Evolutionary conservation across 2,113 vertebrate species (phyloP).

Genomic region (Sebastes fasciatus): DNA sequence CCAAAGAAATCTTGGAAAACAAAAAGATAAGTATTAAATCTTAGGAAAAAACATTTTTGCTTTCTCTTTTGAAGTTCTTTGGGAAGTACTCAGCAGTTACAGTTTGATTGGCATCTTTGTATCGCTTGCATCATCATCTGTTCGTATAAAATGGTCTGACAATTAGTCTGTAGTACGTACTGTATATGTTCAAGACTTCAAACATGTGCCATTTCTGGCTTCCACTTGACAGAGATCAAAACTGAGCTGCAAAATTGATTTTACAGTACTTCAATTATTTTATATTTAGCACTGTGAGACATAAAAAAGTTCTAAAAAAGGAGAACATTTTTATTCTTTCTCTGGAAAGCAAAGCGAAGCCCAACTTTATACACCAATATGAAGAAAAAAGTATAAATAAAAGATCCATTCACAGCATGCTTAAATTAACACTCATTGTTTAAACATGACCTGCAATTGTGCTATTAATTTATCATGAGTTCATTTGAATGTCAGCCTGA

Average conservation of each 20-base stretch:
- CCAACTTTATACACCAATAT: not conserved
- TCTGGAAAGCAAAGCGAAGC: not conserved
- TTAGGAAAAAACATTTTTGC: not conserved
- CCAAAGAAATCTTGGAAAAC: not conserved
- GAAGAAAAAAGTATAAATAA: slow-evolving; percentile 6
- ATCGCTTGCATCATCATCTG: not conserved
- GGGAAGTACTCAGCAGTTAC: not conserved
- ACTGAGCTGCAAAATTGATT: not conserved
- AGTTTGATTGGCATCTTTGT: not conserved
- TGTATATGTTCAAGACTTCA: not conserved
- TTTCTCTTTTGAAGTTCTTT: not conserved
- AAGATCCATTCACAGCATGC: slow-evolving; percentile 28
- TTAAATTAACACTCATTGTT: slow-evolving; percentile 33
- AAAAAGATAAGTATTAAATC: not conserved
- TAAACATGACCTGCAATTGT: slow-evolving; percentile 42
- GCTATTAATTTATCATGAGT: slow-evolving; percentile 64
- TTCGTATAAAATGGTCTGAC: not conserved
- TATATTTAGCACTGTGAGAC: not conserved
- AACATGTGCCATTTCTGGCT: not conserved
- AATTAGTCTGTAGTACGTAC: not conserved
- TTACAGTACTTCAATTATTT: not conserved
- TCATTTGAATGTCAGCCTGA: slow-evolving; percentile 56
- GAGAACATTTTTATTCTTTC: not conserved
- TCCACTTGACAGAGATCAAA: not conserved
- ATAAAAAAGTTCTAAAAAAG: not conserved